Conservation (phyloP, 1,140 invertebrate genomes). For the Drosophila gunungcola region DNA sequence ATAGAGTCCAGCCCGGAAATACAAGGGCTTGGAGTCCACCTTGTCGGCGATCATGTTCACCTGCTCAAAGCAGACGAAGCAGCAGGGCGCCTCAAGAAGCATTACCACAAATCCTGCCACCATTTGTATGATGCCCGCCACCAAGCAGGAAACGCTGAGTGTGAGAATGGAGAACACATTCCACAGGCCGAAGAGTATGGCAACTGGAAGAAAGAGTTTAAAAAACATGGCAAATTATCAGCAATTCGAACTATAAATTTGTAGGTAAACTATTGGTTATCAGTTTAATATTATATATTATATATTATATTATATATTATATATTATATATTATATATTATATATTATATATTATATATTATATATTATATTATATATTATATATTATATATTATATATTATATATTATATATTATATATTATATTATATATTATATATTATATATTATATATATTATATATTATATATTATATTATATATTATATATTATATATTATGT, state of each 20-base stretch:
- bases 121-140: conserved; percentile 95
- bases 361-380: no score
- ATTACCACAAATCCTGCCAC: conserved; percentile 93
- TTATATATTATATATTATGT: no score
- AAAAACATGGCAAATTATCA: background rate
- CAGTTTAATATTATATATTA: no score
- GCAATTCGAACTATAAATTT: no score
- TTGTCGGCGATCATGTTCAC: conserved; percentile 93
- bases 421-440: no score
- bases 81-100: conserved; percentile 96
- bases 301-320: background rate
- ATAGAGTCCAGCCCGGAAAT: conserved; percentile 95
- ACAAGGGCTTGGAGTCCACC: conserved; percentile 93
- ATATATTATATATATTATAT: no score
- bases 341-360: no score
- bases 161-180: conserved; percentile 91
- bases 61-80: conserved; percentile 97
- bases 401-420: no score
- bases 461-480: no score
- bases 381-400: no score
- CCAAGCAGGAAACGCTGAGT: conserved; percentile 88
- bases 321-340: background rate
- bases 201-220: conserved; percentile 88
- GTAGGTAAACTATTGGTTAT: no score
- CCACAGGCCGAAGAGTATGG: conserved; percentile 93